phyloP scores from a whole-genome alignment of 2,888 invertebrate species.

The Sminthurides aquaticus region DNA sequence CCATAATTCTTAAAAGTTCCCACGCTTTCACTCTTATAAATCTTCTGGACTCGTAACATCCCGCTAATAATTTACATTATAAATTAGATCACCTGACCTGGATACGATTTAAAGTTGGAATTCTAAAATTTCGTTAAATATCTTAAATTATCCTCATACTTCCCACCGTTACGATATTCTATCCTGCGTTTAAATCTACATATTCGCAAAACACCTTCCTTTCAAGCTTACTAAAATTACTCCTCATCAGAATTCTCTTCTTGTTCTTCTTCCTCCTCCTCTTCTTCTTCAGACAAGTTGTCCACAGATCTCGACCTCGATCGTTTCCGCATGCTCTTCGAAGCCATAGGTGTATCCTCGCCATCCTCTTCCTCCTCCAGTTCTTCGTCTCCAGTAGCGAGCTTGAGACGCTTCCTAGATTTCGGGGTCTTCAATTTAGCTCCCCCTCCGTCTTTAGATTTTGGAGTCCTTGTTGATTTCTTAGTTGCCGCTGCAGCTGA shows the following conservation, averaged over 20 bases:
- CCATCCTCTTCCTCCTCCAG: not conserved
- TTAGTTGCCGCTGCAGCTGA: not conserved
- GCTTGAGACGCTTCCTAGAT: conserved; percentile 1
- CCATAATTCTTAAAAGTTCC: too few relatives aligned
- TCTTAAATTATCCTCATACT: too few relatives aligned
- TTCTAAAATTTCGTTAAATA: too few relatives aligned
- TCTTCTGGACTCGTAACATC: too few relatives aligned
- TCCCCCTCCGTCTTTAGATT: not conserved
- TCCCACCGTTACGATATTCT: too few relatives aligned
- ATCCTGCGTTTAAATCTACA: too few relatives aligned
- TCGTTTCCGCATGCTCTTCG: not conserved
- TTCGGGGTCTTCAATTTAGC: not conserved
- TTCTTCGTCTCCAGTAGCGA: not conserved
- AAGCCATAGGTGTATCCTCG: not conserved
- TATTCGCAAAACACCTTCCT: not conserved
- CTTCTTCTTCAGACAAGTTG: not conserved
- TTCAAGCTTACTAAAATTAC: not conserved
- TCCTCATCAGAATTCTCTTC: not conserved
- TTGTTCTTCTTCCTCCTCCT: not conserved
- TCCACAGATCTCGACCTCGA: not conserved
- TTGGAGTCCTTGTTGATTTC: not conserved
- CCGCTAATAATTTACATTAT: too few relatives aligned
- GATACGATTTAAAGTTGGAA: too few relatives aligned
- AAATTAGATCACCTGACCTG: too few relatives aligned
- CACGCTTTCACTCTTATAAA: too few relatives aligned